These are phyloP conservation scores for Rousettus leschenaultii DNA, from an alignment of 2,113 vertebrate genomes.

Conservation along the genomic window DNA sequence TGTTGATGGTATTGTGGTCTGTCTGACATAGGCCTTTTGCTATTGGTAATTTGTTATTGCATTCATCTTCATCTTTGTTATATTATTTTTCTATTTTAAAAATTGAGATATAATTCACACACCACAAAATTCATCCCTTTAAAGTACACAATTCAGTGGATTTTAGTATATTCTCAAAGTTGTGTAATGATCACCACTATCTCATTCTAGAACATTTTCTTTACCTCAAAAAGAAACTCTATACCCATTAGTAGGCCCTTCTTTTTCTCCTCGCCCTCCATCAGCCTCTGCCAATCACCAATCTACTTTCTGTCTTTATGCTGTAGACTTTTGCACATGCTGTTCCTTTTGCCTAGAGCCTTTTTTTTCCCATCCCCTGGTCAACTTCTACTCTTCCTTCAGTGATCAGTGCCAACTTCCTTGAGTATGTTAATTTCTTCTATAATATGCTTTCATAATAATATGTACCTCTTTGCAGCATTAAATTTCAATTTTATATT, in stretches of 20 bases:
- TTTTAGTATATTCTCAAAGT: not conserved
- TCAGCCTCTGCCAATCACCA: not conserved
- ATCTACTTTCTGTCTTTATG: not conserved
- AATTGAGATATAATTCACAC: not conserved
- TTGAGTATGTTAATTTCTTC: not conserved
- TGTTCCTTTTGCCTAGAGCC: not conserved
- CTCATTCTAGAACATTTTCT: constrained; percentile 28
- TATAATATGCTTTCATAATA: not conserved
- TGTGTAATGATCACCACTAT: not conserved
- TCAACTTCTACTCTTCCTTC: not conserved
- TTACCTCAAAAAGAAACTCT: not conserved
- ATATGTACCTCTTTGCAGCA: not conserved
- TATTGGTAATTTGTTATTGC: not conserved
- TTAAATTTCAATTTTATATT: constrained; percentile 18
- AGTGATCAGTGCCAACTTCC: not conserved
- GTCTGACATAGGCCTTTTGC: not conserved
- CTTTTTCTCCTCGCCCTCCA: not conserved
- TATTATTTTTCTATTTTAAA: not conserved
- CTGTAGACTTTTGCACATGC: not conserved
- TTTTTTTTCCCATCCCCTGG: not conserved
- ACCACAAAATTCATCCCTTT: not conserved
- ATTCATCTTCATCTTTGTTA: not conserved
- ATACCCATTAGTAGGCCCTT: not conserved
- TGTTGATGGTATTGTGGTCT: not conserved
- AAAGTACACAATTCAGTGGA: not conserved